Conservation (phyloP, 2,888 invertebrate species). For the Carabus problematicus region DNA sequence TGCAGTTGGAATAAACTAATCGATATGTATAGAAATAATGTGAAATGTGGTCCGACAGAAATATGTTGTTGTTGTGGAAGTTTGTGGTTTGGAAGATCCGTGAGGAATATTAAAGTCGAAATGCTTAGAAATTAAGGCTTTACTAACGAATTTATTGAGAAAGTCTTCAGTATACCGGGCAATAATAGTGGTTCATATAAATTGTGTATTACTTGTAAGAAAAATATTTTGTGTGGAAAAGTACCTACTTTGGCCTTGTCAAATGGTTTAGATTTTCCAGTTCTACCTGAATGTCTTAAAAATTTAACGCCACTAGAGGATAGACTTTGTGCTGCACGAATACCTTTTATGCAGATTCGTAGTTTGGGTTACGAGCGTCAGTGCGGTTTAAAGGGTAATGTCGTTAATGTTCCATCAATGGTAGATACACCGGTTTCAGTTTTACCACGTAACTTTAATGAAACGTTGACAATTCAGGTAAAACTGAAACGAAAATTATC, state of each 20-base stretch:
- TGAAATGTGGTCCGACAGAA: not conserved
- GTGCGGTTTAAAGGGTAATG: conserved; percentile 45
- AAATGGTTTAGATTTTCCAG: conserved; percentile 43
- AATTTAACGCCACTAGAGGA: conserved; percentile 45
- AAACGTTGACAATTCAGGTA: conserved; percentile 44
- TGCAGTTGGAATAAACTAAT: no score
- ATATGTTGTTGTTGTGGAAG: conserved; percentile 9
- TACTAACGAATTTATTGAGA: conserved; percentile 1
- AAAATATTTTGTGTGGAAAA: conserved; percentile 15
- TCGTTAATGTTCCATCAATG: conserved; percentile 45
- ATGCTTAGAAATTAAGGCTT: not conserved
- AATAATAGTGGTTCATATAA: not conserved
- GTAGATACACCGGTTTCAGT: conserved; percentile 43
- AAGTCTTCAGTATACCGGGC: not conserved
- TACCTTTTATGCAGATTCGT: conserved; percentile 45
- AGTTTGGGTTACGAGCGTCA: conserved; percentile 45
- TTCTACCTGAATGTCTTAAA: conserved; percentile 43
- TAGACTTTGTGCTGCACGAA: conserved; percentile 42
- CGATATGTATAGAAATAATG: no score
- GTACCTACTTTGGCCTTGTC: conserved; percentile 39
- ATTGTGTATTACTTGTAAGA: not conserved
- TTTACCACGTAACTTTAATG: conserved; percentile 41
- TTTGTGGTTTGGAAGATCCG: not conserved
- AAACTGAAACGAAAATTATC: conserved; percentile 41
- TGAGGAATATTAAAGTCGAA: not conserved